Evolutionary conservation across 2,797 vertebrate species (phyloP).

Genomic region (Rhinophrynus dorsalis): DNA sequence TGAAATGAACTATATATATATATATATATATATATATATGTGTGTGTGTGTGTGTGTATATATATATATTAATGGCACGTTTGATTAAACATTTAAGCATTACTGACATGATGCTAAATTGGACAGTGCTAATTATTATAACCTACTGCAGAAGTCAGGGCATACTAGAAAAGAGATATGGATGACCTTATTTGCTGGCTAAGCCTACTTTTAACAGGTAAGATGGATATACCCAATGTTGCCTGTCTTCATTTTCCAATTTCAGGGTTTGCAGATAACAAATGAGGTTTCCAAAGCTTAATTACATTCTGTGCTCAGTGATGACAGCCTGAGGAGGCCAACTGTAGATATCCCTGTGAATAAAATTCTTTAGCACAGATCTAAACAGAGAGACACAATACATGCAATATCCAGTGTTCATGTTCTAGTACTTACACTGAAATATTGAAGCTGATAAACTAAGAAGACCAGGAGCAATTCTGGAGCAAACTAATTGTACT

Average conservation of each 20-base stretch:
- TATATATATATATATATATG: too few species aligned
- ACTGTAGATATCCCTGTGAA: neutral
- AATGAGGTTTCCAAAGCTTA: constrained; percentile 5
- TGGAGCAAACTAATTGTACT: too few species aligned
- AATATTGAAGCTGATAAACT: too few species aligned
- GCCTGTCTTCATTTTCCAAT: constrained; percentile 16
- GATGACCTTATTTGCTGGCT: constrained; percentile 1
- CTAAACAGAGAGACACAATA: neutral
- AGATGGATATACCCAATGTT: constrained; percentile 25
- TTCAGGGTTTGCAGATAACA: constrained; percentile 24
- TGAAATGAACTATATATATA: too few species aligned
- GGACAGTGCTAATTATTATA: neutral
- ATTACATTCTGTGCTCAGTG: constrained; percentile 27
- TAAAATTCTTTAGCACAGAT: neutral
- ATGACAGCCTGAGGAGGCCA: constrained; percentile 16
- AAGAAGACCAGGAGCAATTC: too few species aligned
- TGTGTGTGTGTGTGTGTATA: too few species aligned
- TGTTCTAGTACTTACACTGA: too few species aligned
- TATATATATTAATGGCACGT: too few species aligned
- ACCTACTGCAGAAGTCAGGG: neutral
- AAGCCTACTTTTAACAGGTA: constrained; percentile 4
- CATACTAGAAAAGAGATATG: neutral
- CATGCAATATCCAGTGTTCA: neutral
- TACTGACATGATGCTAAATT: neutral
- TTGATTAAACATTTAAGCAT: neutral